phyloP scores from a whole-genome alignment of 2,113 vertebrate species.

The Spilogale gracilis region DNA sequence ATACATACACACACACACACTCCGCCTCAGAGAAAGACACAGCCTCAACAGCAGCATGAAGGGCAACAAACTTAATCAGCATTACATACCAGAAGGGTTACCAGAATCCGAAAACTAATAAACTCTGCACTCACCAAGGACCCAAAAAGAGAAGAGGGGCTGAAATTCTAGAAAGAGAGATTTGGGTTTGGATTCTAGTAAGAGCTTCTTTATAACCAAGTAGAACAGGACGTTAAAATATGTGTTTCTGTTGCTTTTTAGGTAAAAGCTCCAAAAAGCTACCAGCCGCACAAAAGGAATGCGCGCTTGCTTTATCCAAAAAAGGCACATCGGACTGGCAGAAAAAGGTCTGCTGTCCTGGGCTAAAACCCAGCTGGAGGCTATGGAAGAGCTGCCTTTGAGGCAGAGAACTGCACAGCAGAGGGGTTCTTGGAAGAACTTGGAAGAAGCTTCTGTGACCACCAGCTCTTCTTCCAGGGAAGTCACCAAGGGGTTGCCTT shows the following conservation, averaged over 20 bases:
- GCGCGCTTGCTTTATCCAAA: not conserved
- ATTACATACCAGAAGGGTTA: not conserved
- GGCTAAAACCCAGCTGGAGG: rapidly evolving
- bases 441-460: rapidly evolving
- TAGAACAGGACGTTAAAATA: not conserved
- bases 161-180: not conserved
- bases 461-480: not conserved
- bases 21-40: not conserved
- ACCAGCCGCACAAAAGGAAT: not conserved
- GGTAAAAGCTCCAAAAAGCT: not conserved
- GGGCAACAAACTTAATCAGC: not conserved
- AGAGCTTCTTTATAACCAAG: not conserved
- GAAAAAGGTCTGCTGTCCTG: rapidly evolving
- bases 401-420: not conserved
- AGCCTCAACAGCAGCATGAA: not conserved
- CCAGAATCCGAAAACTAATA: not conserved
- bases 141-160: not conserved
- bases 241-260: not conserved
- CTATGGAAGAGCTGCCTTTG: rapidly evolving
- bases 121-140: not conserved
- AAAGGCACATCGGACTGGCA: no score
- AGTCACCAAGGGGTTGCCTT: rapidly evolving
- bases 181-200: not conserved
- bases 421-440: not conserved
- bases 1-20: not conserved